These are phyloP conservation scores for Acanthochromis polyacanthus DNA, from an alignment of 2,113 vertebrate species.

Conservation along the genomic window DNA sequence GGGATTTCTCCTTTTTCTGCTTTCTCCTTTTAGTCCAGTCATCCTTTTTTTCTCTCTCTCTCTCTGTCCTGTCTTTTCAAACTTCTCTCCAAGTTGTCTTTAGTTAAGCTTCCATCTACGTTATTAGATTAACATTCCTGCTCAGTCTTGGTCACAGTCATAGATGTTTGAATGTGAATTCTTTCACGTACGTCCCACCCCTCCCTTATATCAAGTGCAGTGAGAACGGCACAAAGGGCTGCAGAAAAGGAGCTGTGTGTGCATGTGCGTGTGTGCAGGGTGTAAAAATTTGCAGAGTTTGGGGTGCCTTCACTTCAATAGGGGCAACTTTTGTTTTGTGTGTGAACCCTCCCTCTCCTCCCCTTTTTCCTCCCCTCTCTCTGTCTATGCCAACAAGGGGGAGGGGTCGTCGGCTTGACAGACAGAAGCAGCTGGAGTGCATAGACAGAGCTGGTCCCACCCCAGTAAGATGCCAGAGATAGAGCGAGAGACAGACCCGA, in stretches of 20 bases:
- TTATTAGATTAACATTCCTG: conserved; percentile 85
- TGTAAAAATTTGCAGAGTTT: conserved; percentile 73
- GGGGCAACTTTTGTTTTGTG: conserved; percentile 74
- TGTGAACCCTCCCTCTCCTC: conserved; percentile 54
- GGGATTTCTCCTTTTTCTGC: conserved; percentile 60
- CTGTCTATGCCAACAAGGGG: conserved; percentile 72
- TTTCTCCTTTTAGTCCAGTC: conserved; percentile 61
- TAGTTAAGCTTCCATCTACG: conserved; percentile 54
- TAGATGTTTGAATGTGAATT: conserved; percentile 77
- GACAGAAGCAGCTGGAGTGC: conserved; percentile 77
- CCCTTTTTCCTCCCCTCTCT: conserved; percentile 41
- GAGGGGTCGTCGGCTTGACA: conserved; percentile 70
- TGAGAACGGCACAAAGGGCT: conserved; percentile 75
- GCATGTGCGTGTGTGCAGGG: conserved; percentile 53
- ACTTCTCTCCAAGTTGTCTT: conserved; percentile 57
- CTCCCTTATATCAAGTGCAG: conserved; percentile 76
- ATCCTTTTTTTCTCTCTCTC: conserved; percentile 43
- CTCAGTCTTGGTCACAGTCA: conserved; percentile 71
- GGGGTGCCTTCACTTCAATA: conserved; percentile 67
- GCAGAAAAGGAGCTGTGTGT: conserved; percentile 44
- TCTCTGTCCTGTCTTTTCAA: conserved; percentile 45
- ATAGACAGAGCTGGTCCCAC: conserved; percentile 68
- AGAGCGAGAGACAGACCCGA: conserved; percentile 53
- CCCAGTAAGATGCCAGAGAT: conserved; percentile 64
- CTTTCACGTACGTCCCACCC: conserved; percentile 69